These are phyloP conservation scores for Picus viridis DNA, from an alignment of 2,797 vertebrate genomes.

Conservation along the genomic window DNA sequence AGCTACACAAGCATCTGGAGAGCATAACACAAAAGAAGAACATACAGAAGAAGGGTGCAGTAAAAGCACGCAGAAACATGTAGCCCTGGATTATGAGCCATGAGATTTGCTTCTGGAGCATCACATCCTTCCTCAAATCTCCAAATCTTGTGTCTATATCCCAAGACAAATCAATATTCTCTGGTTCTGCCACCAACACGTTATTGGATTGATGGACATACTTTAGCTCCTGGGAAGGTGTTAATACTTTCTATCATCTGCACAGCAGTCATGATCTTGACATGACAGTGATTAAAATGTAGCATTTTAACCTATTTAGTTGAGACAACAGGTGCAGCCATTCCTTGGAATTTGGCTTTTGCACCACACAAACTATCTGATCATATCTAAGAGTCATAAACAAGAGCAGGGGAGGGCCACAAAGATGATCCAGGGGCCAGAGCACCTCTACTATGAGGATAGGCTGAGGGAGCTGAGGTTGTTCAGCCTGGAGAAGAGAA, in stretches of 20 bases:
- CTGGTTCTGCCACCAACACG: background rate
- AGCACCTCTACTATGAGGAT: no score
- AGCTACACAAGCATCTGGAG: background rate
- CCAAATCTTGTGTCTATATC: background rate
- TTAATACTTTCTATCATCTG: slow-evolving; percentile 47
- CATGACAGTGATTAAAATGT: slow-evolving; percentile 15
- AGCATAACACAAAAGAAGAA: background rate
- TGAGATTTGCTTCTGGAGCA: background rate
- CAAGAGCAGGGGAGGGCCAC: no score
- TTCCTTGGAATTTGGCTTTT: slow-evolving; percentile 58
- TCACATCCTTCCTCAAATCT: background rate
- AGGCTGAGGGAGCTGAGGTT: no score
- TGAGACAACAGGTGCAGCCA: slow-evolving; percentile 39
- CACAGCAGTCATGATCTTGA: slow-evolving; percentile 23
- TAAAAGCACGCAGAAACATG: background rate
- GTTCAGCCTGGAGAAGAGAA: no score
- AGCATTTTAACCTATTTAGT: slow-evolving; percentile 34
- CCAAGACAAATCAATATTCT: background rate
- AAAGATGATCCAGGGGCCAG: no score
- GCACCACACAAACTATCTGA: slow-evolving; percentile 50
- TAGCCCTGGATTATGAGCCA: background rate
- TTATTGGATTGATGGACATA: background rate
- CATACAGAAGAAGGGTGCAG: background rate
- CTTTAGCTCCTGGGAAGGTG: slow-evolving; percentile 30
- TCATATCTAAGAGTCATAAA: slow-evolving; percentile 49